These are phyloP conservation scores for Python bivittatus DNA, from an alignment of 2,113 vertebrate species.

Conservation along the genomic window DNA sequence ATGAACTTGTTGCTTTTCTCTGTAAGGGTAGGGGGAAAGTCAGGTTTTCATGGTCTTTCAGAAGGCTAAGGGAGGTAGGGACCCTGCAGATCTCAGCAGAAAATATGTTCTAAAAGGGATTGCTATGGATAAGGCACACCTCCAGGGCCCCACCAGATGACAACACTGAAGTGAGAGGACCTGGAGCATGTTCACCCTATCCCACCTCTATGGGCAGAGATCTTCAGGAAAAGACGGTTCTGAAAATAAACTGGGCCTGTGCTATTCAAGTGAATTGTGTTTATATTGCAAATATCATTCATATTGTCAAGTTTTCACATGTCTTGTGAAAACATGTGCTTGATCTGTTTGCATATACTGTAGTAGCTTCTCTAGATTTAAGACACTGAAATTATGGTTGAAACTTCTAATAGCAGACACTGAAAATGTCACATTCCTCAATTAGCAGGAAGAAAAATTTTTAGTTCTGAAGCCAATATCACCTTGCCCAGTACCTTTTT, in stretches of 20 bases:
- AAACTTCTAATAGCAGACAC: slow-evolving; percentile 32
- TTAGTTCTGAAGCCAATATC: background rate
- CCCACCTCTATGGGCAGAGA: background rate
- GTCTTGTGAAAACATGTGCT: background rate
- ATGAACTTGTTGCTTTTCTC: too few relatives aligned
- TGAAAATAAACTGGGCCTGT: background rate
- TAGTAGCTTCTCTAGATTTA: background rate
- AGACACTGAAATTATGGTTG: background rate
- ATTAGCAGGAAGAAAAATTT: background rate
- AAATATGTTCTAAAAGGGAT: background rate
- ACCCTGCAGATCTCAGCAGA: background rate
- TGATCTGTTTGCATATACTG: too few relatives aligned
- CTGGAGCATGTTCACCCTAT: background rate
- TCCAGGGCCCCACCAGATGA: background rate
- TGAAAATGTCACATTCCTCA: slow-evolving; percentile 30
- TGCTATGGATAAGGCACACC: background rate
- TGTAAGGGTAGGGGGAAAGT: too few relatives aligned
- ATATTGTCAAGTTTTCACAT: background rate
- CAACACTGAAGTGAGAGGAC: background rate
- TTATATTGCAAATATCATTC: background rate
- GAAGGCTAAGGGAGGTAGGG: background rate
- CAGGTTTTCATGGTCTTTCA: background rate
- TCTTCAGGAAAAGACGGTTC: too few relatives aligned
- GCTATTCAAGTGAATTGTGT: background rate
- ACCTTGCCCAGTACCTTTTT: background rate